Evolutionary conservation across 2,113 vertebrate genomes (phyloP), one percentile per base, ranked within the genome.

Genomic region (Corythornis madagascariensis): DNA sequence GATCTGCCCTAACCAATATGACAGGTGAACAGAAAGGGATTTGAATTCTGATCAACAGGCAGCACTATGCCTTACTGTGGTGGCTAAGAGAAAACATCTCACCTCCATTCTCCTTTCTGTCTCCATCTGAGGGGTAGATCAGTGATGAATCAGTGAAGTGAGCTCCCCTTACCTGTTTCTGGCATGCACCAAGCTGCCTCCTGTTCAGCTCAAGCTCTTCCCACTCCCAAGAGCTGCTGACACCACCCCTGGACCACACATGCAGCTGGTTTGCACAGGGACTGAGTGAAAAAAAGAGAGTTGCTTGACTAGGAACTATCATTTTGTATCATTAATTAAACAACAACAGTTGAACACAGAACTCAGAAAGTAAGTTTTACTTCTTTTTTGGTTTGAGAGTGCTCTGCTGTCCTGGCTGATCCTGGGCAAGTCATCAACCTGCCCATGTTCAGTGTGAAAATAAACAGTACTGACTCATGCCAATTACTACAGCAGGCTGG

Each of bases 171-270:
- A 84, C 81, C 91, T 73, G 38, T 13, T 83, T 57, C 45, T 70
- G 29, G 35, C 40, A 24, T 38, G 57, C 1, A 2, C 45, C 42
- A 86, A 35, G 35, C 59, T 88, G 55, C 50, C 22, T 89, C 24
- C 48, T 33, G 9, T 63, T 66, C 60, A 45, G 18, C 24, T 79
- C 78, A 87, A 82, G 45, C 29, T 88, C 85, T 79, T 92, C 75
- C 29, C n/a, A 16, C 8, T 82, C 55, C n/a, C 50, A 61, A 73
- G 45, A 89, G 63, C 66, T 84, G 57, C 82, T 15, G 59, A 47
- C 48, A 85, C 13, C 67, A 77, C 26, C 2, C 6, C 17, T 6
- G 59, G 40, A 76, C 28, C 6, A 1, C 0, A 0, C 20, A 9
- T 16, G 50, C 63, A 75, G 69, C 8, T 52, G 48, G 59, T 61